Conservation (phyloP, 2,888 invertebrate species). For the Operophtera brumata region DNA sequence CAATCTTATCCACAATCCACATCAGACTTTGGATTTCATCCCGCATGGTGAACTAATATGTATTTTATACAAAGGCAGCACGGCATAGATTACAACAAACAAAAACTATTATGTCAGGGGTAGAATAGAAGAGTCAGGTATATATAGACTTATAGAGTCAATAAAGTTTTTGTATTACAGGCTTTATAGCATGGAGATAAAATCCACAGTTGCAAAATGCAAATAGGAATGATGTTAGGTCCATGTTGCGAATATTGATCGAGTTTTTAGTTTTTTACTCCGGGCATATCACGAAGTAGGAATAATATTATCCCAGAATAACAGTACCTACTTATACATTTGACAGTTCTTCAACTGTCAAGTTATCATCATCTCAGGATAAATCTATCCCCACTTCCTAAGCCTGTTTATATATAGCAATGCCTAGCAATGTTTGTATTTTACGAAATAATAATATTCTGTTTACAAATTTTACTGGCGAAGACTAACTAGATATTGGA, state of each 20-base stretch:
- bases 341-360: too few species aligned
- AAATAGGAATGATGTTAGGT: not conserved
- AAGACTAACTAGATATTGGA: too few species aligned
- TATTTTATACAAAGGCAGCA: slow-evolving; percentile 6
- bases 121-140: not conserved
- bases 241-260: not conserved
- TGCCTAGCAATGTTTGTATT: too few species aligned
- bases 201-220: not conserved
- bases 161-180: not conserved
- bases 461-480: too few species aligned
- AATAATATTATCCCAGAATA: too few species aligned
- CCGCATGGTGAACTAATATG: slow-evolving; percentile 4
- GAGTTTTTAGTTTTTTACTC: not conserved
- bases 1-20: not conserved
- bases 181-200: not conserved
- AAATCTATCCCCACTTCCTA: too few species aligned
- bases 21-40: not conserved
- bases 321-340: too few species aligned
- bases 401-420: too few species aligned
- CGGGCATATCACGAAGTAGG: too few species aligned
- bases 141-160: not conserved
- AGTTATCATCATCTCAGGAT: too few species aligned
- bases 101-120: not conserved
- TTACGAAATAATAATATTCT: too few species aligned
- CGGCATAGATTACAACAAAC: not conserved